Base-by-base conservation (phyloP, 2,888 invertebrate species). In the Lasioglossum oenotherae region DNA sequence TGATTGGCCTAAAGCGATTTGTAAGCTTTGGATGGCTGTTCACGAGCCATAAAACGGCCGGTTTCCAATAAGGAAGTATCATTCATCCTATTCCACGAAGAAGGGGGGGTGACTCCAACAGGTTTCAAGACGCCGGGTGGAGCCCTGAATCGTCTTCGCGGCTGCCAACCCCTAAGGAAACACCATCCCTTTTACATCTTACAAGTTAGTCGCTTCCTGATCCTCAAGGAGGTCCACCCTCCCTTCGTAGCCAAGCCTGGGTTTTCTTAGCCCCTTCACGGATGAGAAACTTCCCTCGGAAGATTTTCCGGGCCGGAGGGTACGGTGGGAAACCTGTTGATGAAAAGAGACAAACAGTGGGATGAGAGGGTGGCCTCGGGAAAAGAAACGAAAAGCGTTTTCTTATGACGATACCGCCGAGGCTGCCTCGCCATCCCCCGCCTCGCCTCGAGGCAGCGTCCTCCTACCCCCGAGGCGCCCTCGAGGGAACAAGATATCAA, bases 401-500 rank as follows among this genome's bases (percentile, higher is more conserved):
- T 90, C 92, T 92, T 92, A 91, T 85, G 85, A 90, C 74, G 86
- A 86, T 80, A 79, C 77, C 81, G 53, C 76, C 83, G 53, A 23
- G 60, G 77, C 72, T 64, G 84, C 82, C 84, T 74, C 73, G n/a
- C 86, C 86, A 14, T n/a, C 41, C 71, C 84, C 78, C 79, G 41
- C 27, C 78, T 35, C 75, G 44, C 77, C 77, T 81, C 84, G 75
- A 77, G 72, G 60, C 76, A 78, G 57, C 78, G 74, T 81, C 77
- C 84, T 79, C 81, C 79, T 76, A 64, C 53, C 74, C 82, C 78
- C 77, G 74, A 57, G 77, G 74, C 82, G 75, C 80, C 84, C 84
- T 82, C 85, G 84, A 84, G 87, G 88, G 91, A 91, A 92, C 93
- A 93, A 94, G 93, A 94, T 93, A 93, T 94, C 94, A 93, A 94